These are phyloP conservation scores for Drosophila sordidapex DNA, from an alignment of 2,888 invertebrate genomes.

Conservation along the genomic window DNA sequence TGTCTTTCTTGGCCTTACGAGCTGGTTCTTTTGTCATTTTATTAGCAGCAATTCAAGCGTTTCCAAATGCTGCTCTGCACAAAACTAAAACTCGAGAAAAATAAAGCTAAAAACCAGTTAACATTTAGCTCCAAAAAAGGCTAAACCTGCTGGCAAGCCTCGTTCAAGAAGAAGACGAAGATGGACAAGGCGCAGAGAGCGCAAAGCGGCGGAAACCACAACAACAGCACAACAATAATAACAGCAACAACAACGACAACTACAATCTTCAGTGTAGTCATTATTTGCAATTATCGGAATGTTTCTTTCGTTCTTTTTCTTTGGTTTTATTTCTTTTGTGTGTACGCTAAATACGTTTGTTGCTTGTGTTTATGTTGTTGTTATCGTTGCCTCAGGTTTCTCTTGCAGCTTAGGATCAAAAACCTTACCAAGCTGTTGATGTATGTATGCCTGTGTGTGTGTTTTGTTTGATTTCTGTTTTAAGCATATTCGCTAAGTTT, in stretches of 20 bases:
- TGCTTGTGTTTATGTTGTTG: constrained; percentile 30
- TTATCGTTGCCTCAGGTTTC: constrained; percentile 57
- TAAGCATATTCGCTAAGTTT: constrained; percentile 49
- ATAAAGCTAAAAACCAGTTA: constrained; percentile 72
- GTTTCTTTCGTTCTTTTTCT: constrained; percentile 68
- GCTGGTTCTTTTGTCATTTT: constrained; percentile 52
- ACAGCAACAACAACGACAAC: constrained; percentile 34
- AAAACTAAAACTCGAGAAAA: constrained; percentile 20
- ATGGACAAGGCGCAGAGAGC: constrained; percentile 18
- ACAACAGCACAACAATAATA: constrained; percentile 19
- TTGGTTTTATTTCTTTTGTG: constrained; percentile 44
- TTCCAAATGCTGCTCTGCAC: constrained; percentile 40
- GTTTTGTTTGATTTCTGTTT: constrained; percentile 61
- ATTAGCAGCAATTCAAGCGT: constrained; percentile 49
- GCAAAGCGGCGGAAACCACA: constrained; percentile 50
- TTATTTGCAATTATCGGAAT: constrained; percentile 80
- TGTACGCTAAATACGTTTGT: constrained; percentile 59
- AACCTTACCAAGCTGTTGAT: constrained; percentile 59
- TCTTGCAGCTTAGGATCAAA: constrained; percentile 73
- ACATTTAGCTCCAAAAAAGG: constrained; percentile 78
- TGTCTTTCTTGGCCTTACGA: constrained; percentile 10
- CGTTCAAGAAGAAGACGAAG: constrained; percentile 34
- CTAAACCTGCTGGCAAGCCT: constrained; percentile 48
- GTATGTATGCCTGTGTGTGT: constrained; percentile 31
- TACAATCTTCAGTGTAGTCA: constrained; percentile 64